Conservation (phyloP, 2,797 vertebrate genomes). For the Silurus aristotelis region DNA sequence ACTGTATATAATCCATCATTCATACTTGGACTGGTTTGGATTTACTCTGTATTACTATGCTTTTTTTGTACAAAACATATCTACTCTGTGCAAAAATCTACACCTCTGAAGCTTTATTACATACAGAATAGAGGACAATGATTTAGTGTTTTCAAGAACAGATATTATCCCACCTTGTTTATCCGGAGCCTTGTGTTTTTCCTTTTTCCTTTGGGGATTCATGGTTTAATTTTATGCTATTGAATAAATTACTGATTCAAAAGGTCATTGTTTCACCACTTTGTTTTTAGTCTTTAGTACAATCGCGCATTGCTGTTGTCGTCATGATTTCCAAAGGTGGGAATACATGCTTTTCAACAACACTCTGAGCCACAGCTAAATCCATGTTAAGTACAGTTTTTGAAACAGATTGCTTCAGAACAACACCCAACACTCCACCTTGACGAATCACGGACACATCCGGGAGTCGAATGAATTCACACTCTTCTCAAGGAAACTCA, state of each 20-base stretch:
- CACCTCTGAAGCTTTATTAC: not conserved
- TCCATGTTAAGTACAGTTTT: constrained; percentile 18
- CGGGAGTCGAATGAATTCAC: not conserved
- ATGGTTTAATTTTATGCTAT: constrained; percentile 6
- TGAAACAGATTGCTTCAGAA: not conserved
- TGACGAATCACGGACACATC: not conserved
- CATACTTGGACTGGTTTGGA: not conserved
- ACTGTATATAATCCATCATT: not conserved
- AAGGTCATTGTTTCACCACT: constrained; percentile 30
- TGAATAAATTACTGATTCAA: not conserved
- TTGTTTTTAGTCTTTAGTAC: constrained; percentile 33
- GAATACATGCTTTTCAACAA: constrained; percentile 7
- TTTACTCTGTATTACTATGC: not conserved
- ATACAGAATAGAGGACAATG: not conserved
- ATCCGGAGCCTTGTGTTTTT: constrained; percentile 19
- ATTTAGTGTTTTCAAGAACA: not conserved
- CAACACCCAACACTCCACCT: not conserved
- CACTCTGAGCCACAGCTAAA: not conserved
- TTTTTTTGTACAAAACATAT: not conserved
- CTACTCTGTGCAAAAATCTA: not conserved
- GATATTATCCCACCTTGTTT: constrained; percentile 29
- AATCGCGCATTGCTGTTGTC: not conserved
- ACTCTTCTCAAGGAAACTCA: not conserved
- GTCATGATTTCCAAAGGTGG: not conserved
- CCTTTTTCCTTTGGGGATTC: not conserved